A percentile compares a stretch with the other conserved stretches of the same genome.
phyloP scores from a whole-genome alignment of 2,113 vertebrate genomes.

The Clinocottus analis region DNA sequence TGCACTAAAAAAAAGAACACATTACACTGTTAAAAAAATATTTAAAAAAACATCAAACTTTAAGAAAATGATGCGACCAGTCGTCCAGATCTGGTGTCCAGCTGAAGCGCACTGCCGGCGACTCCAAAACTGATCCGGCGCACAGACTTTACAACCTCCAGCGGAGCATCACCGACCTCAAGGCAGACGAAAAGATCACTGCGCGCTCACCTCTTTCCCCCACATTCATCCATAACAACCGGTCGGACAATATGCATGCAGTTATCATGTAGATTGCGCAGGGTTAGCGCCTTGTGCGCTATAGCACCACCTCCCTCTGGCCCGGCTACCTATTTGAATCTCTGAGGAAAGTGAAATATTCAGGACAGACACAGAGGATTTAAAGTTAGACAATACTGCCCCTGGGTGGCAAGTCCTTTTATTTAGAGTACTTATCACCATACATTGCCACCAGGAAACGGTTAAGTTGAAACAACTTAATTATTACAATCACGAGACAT shows the following conservation, averaged over 20 bases:
- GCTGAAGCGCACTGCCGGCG: conserved; percentile 42
- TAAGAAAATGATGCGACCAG: conserved; percentile 2
- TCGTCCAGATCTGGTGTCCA: conserved; percentile 32
- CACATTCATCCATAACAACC: conserved; percentile 58
- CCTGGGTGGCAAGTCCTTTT: conserved; percentile 13
- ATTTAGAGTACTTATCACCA: background rate
- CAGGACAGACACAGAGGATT: background rate
- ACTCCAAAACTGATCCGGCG: conserved; percentile 48
- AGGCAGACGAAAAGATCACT: conserved; percentile 19
- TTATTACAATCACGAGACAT: background rate
- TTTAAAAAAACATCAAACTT: background rate
- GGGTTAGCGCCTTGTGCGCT: conserved; percentile 43
- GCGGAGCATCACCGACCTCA: conserved; percentile 16
- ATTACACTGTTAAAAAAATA: background rate
- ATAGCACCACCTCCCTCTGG: conserved; percentile 66
- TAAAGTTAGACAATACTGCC: conserved; percentile 34
- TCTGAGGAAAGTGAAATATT: background rate
- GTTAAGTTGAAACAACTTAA: background rate
- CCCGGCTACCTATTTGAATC: conserved; percentile 23
- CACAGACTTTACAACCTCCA: conserved; percentile 28
- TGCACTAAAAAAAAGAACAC: background rate
- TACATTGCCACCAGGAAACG: background rate
- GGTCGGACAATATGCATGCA: conserved; percentile 23
- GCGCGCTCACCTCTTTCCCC: conserved; percentile 22
- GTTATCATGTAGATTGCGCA: conserved; percentile 19